Conservation (phyloP, 2,113 vertebrate species). For the Accipiter virgatus region DNA sequence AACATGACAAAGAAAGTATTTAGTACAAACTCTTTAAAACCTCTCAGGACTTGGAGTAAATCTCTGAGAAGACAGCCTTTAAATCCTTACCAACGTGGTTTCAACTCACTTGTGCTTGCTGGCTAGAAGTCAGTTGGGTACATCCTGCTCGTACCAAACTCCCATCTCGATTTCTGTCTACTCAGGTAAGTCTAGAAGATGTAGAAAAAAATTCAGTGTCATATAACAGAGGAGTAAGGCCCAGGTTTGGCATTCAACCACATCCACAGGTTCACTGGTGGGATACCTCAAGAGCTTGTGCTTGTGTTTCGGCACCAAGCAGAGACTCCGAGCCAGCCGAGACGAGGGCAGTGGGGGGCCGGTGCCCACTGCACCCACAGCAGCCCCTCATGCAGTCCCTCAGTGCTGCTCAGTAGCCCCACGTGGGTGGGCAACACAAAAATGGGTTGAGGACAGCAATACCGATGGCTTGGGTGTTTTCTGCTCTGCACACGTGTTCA, state of each 20-base stretch:
- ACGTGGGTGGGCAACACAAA: rapidly evolving
- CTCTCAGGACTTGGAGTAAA: background rate
- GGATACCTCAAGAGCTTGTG: background rate
- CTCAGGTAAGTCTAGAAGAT: background rate
- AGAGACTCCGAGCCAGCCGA: rapidly evolving
- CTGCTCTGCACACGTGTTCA: background rate
- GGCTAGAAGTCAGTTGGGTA: background rate
- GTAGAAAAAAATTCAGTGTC: background rate
- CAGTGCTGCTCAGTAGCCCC: rapidly evolving
- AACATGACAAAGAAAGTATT: background rate
- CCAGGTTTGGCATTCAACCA: background rate
- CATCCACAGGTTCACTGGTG: background rate
- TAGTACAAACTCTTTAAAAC: background rate
- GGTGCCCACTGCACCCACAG: background rate
- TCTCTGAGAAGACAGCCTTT: background rate
- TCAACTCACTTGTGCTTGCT: background rate
- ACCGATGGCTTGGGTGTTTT: background rate
- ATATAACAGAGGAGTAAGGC: background rate
- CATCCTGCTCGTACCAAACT: background rate
- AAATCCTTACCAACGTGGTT: background rate
- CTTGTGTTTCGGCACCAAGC: background rate
- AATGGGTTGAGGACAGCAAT: background rate
- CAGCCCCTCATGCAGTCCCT: background rate
- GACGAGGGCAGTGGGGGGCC: too few relatives aligned
- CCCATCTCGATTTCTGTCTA: background rate